These are phyloP conservation scores for Oopsacas minuta DNA, from an alignment of 37 sponge, comb jelly and placozoan species.

Conservation along the genomic window DNA sequence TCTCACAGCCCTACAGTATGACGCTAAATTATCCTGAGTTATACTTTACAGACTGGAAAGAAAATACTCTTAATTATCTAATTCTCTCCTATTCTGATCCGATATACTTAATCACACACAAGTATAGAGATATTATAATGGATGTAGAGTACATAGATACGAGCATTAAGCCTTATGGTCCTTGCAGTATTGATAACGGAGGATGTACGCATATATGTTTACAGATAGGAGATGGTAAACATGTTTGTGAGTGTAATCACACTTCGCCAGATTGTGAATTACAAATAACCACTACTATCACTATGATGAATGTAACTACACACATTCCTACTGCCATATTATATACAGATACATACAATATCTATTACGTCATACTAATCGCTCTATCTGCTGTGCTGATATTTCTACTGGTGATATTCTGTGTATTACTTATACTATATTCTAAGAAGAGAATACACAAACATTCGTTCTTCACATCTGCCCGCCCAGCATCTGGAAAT, in stretches of 20 bases:
- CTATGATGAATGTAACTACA: neutral
- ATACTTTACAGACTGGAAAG: neutral
- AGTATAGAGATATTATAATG: neutral
- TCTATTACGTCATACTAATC: no score
- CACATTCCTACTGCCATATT: neutral
- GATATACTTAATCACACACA: neutral
- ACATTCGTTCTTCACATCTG: neutral
- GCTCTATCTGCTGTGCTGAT: neutral
- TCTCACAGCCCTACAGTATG: conserved; percentile 13
- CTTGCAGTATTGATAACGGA: neutral
- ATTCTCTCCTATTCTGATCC: neutral
- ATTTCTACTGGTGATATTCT: neutral
- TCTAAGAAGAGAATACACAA: neutral
- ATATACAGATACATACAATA: neutral
- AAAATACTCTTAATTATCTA: neutral
- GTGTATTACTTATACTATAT: neutral
- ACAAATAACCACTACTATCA: neutral
- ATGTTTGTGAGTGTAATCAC: neutral
- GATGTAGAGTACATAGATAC: neutral
- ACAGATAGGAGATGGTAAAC: neutral
- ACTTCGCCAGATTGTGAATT: neutral
- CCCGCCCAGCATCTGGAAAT: neutral
- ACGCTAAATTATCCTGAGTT: neutral
- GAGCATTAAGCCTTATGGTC: neutral
- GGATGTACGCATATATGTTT: neutral